Base-by-base conservation (phyloP, 2,113 vertebrate genomes). In the Amphiprion percula region DNA sequence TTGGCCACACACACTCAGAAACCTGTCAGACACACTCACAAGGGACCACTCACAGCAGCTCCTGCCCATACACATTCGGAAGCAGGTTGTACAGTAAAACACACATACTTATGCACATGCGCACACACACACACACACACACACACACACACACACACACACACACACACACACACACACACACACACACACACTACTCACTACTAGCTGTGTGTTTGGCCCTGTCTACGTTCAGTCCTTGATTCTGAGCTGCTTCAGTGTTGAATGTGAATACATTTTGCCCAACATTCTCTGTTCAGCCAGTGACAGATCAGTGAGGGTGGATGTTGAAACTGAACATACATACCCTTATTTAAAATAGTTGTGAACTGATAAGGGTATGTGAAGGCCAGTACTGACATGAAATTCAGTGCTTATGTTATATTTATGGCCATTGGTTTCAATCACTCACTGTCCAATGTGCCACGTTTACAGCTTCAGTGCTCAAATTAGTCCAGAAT, bases 261-360 rank as follows among this genome's bases (percentile, higher is more conserved):
- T 68, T 76, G 46, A 9, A 26, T 39, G 19, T 79, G n/a, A 68
- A 69, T 33, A 30, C 30, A 30, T 30, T 30, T 30, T 30, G 30
- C 30, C 30, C 16, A 10, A 58, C 37, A 0, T 24, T 17, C 28
- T 10, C 9, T 30, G 21, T 24, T 23, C 61, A 71, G 15, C 47
- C 37, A 50, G 3, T 61, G 58, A 14, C 62, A 49, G 41, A 66
- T 44, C 37, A 53, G 15, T 53, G 74, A 64, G 66, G 62, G 59
- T 30, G 19, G 39, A 19, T 84, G 78, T 77, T 77, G 30, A 68
- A 70, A 65, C 52, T 74, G 26, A 77, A 65, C 63, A 44, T 30
- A 4, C 39, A 10, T 68, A 11, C 67, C 55, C 68, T 44, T 78
- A 71, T 78, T 76, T 70, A 24, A 50, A 47, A 33, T 4, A 14